These are phyloP conservation scores for Craterocephalus amniculus DNA, from an alignment of 2,797 vertebrate species.

Conservation along the genomic window DNA sequence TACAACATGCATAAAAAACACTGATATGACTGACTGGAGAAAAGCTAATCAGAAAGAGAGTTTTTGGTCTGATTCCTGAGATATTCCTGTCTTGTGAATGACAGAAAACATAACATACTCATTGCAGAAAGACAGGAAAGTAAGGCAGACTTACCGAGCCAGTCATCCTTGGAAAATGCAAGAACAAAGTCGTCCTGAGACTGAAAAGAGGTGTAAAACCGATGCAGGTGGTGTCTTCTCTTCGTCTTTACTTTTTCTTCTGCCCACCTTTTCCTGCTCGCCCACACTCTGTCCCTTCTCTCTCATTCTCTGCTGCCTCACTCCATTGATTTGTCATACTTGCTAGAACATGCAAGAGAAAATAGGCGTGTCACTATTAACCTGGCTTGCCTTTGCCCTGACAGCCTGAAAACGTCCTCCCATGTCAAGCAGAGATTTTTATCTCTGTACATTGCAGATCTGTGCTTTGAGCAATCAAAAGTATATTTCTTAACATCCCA, in stretches of 20 bases:
- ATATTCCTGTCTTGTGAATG: constrained; percentile 2
- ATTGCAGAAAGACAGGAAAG: neutral
- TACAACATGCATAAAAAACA: neutral
- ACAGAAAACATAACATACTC: constrained; percentile 9
- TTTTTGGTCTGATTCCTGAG: neutral
- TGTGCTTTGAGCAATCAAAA: neutral
- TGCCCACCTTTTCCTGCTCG: neutral
- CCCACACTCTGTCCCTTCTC: neutral
- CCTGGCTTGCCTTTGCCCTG: constrained; percentile 25
- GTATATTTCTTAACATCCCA: neutral
- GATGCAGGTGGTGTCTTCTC: neutral
- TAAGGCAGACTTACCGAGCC: constrained; percentile 54
- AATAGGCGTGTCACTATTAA: constrained; percentile 61
- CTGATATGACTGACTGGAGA: neutral
- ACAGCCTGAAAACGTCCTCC: constrained; percentile 27
- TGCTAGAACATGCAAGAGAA: constrained; percentile 58
- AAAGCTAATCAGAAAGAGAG: neutral
- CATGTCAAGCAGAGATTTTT: constrained; percentile 8
- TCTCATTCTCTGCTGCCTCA: neutral
- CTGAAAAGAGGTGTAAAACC: constrained; percentile 3
- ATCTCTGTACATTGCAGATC: neutral
- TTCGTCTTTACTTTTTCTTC: neutral
- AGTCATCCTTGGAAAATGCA: neutral
- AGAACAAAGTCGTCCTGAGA: neutral
- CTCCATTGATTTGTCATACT: constrained; percentile 46